Evolutionary conservation across 2,113 vertebrate genomes (phyloP).

Genomic region (Rhombomys opimus): DNA sequence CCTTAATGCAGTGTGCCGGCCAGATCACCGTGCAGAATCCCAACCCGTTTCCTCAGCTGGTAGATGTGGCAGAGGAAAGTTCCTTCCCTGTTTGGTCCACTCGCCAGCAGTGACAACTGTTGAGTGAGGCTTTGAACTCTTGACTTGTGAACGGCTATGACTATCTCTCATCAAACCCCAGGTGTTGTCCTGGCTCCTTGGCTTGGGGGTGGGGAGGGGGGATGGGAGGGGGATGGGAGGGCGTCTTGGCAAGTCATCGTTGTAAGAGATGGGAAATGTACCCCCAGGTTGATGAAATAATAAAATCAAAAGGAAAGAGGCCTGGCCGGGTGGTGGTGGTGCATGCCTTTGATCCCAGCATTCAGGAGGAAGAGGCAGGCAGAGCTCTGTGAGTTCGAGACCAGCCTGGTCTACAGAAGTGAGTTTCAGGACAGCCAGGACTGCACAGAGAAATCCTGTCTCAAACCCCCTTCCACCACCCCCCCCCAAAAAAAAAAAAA

Average conservation of each 20-base stretch:
- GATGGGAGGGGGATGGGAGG: too few species aligned
- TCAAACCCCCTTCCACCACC: too few species aligned
- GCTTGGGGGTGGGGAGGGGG: neutral
- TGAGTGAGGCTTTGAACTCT: neutral
- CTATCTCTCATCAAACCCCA: neutral
- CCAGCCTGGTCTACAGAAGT: too few species aligned
- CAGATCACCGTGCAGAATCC: rapidly evolving
- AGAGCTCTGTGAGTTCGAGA: too few species aligned
- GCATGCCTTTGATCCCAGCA: too few species aligned
- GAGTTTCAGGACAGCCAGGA: too few species aligned
- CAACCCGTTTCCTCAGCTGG: neutral
- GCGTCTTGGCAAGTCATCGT: neutral
- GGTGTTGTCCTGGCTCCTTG: neutral
- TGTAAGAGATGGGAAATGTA: neutral
- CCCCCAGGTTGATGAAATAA: neutral
- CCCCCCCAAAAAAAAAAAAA: too few species aligned
- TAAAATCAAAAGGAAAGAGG: neutral
- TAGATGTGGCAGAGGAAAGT: neutral
- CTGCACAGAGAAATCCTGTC: too few species aligned
- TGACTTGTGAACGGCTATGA: neutral
- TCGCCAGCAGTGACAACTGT: neutral
- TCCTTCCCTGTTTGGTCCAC: too few species aligned
- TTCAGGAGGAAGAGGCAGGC: too few species aligned
- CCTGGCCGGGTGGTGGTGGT: too few species aligned
- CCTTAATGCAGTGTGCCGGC: neutral